Evolutionary conservation across 2,113 vertebrate genomes (phyloP), one percentile per base, ranked within the genome.

Genomic region (Notiomystis cincta): DNA sequence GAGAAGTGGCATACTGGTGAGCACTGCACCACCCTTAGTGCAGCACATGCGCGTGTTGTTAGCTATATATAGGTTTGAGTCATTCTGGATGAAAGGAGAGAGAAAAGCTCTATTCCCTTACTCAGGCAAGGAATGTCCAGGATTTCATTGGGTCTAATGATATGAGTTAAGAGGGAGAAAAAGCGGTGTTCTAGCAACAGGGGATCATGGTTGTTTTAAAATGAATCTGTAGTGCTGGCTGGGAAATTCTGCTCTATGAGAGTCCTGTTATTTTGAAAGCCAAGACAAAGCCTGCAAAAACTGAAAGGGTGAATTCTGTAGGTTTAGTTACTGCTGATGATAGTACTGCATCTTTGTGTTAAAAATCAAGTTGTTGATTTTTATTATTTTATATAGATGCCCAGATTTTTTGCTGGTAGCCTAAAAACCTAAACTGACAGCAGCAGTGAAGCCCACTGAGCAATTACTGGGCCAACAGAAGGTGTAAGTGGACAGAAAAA

Each of bases 301-400:
- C 61, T 42, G 54, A 76, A 86, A 83, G 67, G 69, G 31, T 92
- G 81, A 90, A 82, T 80, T 89, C 61, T 80, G 75, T 92, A 97
- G 90, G 89, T 89, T 71, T 92, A 95, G 93, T 91, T 97, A 92
- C 91, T 88, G 40, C 95, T 95, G 89, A 82, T 78, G 81, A 57
- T 86, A 96, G 95, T 70, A 92, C 72, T 91, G 94, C 90, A 87
- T 97, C 97, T 96, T 96, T 92, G 90, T 94, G 90, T 97, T 93
- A 91, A 91, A 95, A 96, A 96, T 98, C 92, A 95, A 92, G 53
- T 94, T 95, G 88, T 66, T 95, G 95, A 96, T 97, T 97, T 95
- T 97, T 96, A 71, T 40, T 93, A 53, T 93, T 92, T 79, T 94
- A 83, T 94, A 90, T 95, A 95, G 93, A 96, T 77, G 95, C 88